Conservation (phyloP, 30 jellyfish, hydroid and myxozoan species). For the Hydractinia symbiolongicarpus region DNA sequence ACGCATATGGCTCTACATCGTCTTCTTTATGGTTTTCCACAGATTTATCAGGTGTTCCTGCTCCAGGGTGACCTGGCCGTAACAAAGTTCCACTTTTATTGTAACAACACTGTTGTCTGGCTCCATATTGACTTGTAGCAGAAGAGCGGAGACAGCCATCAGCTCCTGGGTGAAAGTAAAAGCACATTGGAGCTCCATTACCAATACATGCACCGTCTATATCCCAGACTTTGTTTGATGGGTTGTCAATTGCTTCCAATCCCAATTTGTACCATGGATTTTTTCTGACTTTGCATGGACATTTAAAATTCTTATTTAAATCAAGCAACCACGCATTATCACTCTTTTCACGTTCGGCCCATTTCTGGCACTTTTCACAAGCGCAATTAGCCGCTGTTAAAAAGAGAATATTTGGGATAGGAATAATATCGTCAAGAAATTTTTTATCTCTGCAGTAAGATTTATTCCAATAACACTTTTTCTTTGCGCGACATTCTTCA, state of each 20-base stretch:
- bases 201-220: slow-evolving; percentile 15
- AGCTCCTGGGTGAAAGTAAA: slow-evolving; percentile 27
- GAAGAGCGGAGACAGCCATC: slow-evolving; percentile 34
- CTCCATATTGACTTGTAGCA: slow-evolving; percentile 20
- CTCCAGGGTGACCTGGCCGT: slow-evolving; percentile 24
- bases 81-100: slow-evolving; percentile 13
- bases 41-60: slow-evolving; percentile 34
- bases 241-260: slow-evolving; percentile 7
- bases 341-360: slow-evolving; percentile 14
- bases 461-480: slow-evolving; percentile 1
- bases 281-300: slow-evolving; percentile 36
- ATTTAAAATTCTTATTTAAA: slow-evolving; percentile 14
- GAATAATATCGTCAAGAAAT: neutral
- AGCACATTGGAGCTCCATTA: slow-evolving; percentile 11
- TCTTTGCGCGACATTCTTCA: neutral
- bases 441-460: neutral
- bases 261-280: neutral
- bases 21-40: neutral
- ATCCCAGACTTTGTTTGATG: neutral
- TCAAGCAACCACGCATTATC: slow-evolving; percentile 28
- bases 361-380: slow-evolving; percentile 17
- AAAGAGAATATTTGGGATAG: neutral
- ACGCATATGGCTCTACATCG: slow-evolving; percentile 9
- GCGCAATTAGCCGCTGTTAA: neutral
- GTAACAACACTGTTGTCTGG: slow-evolving; percentile 44